Percentiles rank a stretch among this genome's conserved stretches.
phyloP scores from a whole-genome alignment of 2,113 vertebrate species.

The Pachycephala philippinensis region DNA sequence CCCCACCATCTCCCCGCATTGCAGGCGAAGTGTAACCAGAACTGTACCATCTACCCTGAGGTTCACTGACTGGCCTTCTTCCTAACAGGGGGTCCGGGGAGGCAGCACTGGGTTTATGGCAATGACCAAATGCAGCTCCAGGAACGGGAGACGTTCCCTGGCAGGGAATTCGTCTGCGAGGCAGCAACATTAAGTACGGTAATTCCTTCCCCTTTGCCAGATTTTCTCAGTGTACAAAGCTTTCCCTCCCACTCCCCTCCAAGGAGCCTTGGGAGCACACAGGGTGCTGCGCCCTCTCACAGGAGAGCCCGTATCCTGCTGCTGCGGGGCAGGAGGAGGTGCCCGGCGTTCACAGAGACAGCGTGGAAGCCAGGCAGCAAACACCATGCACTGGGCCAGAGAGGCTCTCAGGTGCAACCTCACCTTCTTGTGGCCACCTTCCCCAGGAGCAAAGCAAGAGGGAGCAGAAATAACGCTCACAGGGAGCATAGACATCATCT shows the following conservation, averaged over 20 bases:
- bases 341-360: accelerated
- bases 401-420: neutral
- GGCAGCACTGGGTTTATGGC: neutral
- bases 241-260: neutral
- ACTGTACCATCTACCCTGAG: accelerated
- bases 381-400: accelerated
- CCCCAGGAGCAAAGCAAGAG: neutral
- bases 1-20: accelerated
- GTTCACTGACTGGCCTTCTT: neutral
- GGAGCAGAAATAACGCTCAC: neutral
- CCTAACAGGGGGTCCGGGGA: accelerated
- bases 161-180: too few species aligned
- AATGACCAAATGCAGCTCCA: neutral
- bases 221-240: neutral
- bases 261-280: too few species aligned
- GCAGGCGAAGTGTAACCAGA: accelerated
- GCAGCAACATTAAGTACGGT: accelerated
- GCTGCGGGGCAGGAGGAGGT: neutral
- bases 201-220: neutral
- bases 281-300: accelerated
- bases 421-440: neutral
- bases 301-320: neutral
- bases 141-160: too few species aligned
- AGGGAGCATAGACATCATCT: neutral
- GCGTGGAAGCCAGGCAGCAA: accelerated